Conservation (phyloP, 2,888 invertebrate species). For the Epistrophe eligans region DNA sequence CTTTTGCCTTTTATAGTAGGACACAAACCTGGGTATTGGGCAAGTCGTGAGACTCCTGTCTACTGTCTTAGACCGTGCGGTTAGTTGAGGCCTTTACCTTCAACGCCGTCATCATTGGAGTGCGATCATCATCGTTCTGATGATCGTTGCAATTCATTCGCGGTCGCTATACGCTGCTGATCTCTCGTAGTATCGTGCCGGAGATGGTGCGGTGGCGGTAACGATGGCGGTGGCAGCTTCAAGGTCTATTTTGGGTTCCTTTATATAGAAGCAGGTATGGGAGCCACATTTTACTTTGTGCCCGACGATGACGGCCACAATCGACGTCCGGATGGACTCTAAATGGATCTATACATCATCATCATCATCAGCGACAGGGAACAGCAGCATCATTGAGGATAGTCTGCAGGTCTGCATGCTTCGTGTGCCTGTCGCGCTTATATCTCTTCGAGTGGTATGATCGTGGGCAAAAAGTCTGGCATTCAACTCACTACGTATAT, state of each 20-base stretch:
- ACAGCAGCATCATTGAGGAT: conserved; percentile 52
- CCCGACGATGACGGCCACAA: conserved; percentile 57
- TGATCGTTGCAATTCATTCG: conserved; percentile 75
- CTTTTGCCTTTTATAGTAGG: conserved; percentile 73
- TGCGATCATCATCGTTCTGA: conserved; percentile 71
- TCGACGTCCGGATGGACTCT: conserved; percentile 71
- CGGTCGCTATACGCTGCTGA: conserved; percentile 19
- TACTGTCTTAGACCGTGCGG: conserved; percentile 73
- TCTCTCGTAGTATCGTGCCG: conserved; percentile 12
- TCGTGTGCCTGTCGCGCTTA: conserved; percentile 76
- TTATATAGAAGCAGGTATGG: conserved; percentile 48
- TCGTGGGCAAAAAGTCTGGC: conserved; percentile 71
- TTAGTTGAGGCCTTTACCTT: conserved; percentile 73
- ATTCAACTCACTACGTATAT: conserved; percentile 48
- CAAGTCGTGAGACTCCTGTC: conserved; percentile 76
- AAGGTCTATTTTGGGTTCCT: conserved; percentile 66
- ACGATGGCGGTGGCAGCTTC: conserved; percentile 21
- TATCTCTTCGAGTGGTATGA: conserved; percentile 55
- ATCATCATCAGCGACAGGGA: conserved; percentile 61
- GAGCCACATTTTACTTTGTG: conserved; percentile 63
- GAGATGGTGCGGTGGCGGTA: conserved; percentile 20
- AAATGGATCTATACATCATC: conserved; percentile 76
- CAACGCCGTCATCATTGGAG: conserved; percentile 62
- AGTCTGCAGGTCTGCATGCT: conserved; percentile 42
- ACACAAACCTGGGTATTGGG: conserved; percentile 58